These are phyloP conservation scores for Xyrauchen texanus DNA, from an alignment of 2,113 vertebrate species.

Conservation along the genomic window DNA sequence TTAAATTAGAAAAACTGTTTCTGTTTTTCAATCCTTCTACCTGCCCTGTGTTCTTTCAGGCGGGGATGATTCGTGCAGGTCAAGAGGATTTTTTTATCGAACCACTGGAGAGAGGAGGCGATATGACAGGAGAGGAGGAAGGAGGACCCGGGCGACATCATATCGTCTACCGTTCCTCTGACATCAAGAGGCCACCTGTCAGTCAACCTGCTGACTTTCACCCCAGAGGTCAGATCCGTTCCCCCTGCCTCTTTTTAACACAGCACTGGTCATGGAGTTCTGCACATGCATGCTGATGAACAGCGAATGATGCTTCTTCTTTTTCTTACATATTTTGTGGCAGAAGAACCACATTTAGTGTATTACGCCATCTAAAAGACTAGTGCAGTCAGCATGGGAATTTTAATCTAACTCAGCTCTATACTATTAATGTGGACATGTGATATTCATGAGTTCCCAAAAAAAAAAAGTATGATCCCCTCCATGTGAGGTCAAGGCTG, in stretches of 20 bases:
- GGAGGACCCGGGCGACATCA: conserved; percentile 75
- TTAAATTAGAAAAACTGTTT: neutral
- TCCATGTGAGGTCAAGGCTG: too few relatives aligned
- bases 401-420: too few relatives aligned
- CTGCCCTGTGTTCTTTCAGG: conserved; percentile 66
- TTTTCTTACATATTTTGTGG: too few relatives aligned
- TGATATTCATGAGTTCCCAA: too few relatives aligned
- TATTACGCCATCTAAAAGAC: too few relatives aligned
- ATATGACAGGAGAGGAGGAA: conserved; percentile 67
- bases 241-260: conserved; percentile 14
- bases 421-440: too few relatives aligned
- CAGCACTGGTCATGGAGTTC: neutral
- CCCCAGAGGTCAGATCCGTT: conserved; percentile 74
- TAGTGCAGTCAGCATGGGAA: too few relatives aligned
- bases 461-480: too few relatives aligned
- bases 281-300: conserved; percentile 19
- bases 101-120: conserved; percentile 76
- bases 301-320: neutral
- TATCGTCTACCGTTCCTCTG: conserved; percentile 82
- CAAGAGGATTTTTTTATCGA: conserved; percentile 90
- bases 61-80: conserved; percentile 85
- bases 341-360: too few relatives aligned
- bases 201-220: conserved; percentile 49
- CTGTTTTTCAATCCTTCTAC: neutral
- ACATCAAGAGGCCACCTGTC: conserved; percentile 64